Evolutionary conservation across 2,797 vertebrate species (phyloP).

Genomic region (Botia almorhae): DNA sequence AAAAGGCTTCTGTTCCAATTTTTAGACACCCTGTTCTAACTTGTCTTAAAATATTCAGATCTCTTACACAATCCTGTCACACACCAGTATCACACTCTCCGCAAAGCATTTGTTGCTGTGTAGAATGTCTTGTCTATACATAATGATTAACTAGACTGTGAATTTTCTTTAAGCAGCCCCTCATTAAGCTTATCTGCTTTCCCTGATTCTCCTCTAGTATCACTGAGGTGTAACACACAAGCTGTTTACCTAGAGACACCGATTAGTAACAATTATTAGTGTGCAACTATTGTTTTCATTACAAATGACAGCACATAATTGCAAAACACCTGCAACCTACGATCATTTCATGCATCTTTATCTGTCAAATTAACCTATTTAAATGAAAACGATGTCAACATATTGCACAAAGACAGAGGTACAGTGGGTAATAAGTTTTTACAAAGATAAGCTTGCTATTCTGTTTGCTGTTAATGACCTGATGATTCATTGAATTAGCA

Average conservation of each 20-base stretch:
- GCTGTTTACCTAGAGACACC: slow-evolving; percentile 12
- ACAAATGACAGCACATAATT: slow-evolving; percentile 51
- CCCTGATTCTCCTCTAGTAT: neutral
- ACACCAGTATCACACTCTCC: neutral
- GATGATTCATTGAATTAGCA: slow-evolving; percentile 55
- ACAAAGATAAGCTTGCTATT: slow-evolving; percentile 55
- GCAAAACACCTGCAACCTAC: slow-evolving; percentile 40
- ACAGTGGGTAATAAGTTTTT: slow-evolving; percentile 58
- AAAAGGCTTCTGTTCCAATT: neutral
- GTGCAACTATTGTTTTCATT: slow-evolving; percentile 43
- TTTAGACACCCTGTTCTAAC: neutral
- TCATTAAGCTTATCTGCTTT: slow-evolving; percentile 22
- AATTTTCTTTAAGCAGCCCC: slow-evolving; percentile 9
- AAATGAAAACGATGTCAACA: slow-evolving; percentile 52
- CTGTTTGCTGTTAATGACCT: slow-evolving; percentile 54
- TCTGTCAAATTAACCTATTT: slow-evolving; percentile 48
- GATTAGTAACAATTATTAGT: slow-evolving; percentile 24
- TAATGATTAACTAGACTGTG: slow-evolving; percentile 18
- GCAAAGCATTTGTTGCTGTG: slow-evolving; percentile 2
- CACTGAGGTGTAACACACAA: slow-evolving; percentile 10
- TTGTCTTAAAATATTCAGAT: slow-evolving; percentile 21
- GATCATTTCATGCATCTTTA: slow-evolving; percentile 44
- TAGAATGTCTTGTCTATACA: neutral
- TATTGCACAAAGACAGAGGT: slow-evolving; percentile 47
- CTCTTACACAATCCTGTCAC: neutral